Base-by-base conservation (phyloP, 2,888 invertebrate species). In the Terebella lapidaria region DNA sequence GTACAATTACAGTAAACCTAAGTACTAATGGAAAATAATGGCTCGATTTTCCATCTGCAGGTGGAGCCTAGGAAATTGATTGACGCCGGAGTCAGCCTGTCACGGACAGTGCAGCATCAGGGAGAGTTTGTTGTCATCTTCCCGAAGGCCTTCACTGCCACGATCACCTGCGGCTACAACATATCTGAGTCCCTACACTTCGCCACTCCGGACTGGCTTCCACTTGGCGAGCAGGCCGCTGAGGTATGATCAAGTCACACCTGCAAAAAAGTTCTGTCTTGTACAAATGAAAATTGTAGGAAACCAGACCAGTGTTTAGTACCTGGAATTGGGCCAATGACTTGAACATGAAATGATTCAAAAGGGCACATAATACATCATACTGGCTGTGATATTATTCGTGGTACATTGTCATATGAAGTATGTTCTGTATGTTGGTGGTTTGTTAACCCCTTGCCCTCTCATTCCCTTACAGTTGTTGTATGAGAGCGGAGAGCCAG, bases 111-210 rank as follows among this genome's bases (percentile, higher is more conserved):
- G 2, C 94, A 94, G 79, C 86, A 88, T 61, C 90, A 91, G 0
- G 91, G 93, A 0, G 91, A 95, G 76, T 94, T 89, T 77, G 87
- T 95, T 27, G 85, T 95, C 0, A 90, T 94, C 0, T 92, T 93
- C 77, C 93, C 94, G 0, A 87, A 89, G 74, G 90, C 92, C 0
- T 94, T 91, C 75, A 92, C 93, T 0, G 90, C 91, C 0, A 91
- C 90, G 47, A 86, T 95, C 62, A 89, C 90, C 66, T 91, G 92
- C 0, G 94, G 94, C 0, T 93, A 90, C 75, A 87, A 89, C 0
- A 87, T 93, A 0, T 91, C 93, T 0, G 95, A 96, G 76, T 93
- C 93, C 73, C 92, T 93, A 0, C 94, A 93, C 77, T 94, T 92
- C 73, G 94, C 93, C 0, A 87, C 89, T 4, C 83, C 86, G 1